Base-by-base conservation (phyloP, 2,888 invertebrate species). In the Steromphala cineraria region DNA sequence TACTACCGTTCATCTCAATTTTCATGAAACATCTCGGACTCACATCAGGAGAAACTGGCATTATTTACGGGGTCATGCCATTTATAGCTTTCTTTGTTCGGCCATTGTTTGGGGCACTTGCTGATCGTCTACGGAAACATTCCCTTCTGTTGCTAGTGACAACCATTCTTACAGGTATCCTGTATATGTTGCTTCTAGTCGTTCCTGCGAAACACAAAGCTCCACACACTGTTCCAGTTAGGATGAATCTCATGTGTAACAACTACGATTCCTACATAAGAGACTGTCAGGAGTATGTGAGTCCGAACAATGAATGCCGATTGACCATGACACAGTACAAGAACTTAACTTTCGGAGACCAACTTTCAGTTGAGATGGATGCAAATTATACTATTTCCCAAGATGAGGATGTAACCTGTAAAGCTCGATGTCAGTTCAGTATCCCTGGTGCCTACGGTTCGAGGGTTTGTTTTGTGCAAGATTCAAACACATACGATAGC, bases 141-240 rank as follows among this genome's bases (percentile, higher is more conserved):
- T 97, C 97, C 92, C 95, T 96, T 0, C 96, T 97, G 31, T 96
- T 98, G 81, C 96, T 97, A 85, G 95, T 96, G 81, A 96, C 96
- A 81, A 95, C 97, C 86, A 94, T 97, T 80, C 94, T 96, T 83
- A 96, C 96, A 89, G 97, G 97, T 5, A 94, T 96, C 1, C 96
- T 97, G 88, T 97, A 97, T 93, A 96, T 97, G 91, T 95, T 96
- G 3, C 94, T 98, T 88, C 95, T 97, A 77, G 87, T 92, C 24
- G 91, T 93, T 7, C 94, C 94, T 4, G 80, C 67, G n/a, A 87
- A 88, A 1, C 40, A 79, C 1, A 2, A 76, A 5, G 56, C 71
- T 10, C 21, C 21, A 0, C 19, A 17, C 31, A 13, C 28, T 0
- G 46, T 81, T 0, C 19, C 55, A 1, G 82, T 90, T 13, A 77